phyloP scores from a whole-genome alignment of 2,113 vertebrate genomes.

The Forbesichthys papilliferus region DNA sequence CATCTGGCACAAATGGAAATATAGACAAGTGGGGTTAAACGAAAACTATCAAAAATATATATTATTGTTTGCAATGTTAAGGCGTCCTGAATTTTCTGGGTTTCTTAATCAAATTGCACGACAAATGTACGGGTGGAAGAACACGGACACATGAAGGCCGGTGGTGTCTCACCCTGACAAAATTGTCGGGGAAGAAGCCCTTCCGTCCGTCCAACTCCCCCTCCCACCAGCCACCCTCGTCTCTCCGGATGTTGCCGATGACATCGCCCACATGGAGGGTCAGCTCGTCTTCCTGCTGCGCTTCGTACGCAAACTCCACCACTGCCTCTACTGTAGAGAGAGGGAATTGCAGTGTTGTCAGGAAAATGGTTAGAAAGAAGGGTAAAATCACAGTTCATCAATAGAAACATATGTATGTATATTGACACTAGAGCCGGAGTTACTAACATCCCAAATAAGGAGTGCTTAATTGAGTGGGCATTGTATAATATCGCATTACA shows the following conservation, averaged over 20 bases:
- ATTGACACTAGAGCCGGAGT: no score
- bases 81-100: no score
- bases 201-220: constrained; percentile 95
- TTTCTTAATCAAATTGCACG: no score
- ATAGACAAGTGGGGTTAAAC: no score
- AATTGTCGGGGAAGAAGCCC: constrained; percentile 99
- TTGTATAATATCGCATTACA: no score
- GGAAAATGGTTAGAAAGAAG: background rate
- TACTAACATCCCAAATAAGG: no score
- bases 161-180: constrained; percentile 93
- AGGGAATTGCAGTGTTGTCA: constrained; percentile 2
- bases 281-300: constrained; percentile 98
- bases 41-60: no score
- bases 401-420: no score
- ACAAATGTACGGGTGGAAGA: background rate
- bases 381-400: background rate
- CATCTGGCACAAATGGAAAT: no score
- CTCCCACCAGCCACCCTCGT: constrained; percentile 99
- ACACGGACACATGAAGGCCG: background rate
- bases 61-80: no score
- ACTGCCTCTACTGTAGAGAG: constrained; percentile 90
- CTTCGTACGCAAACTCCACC: constrained; percentile 98
- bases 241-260: constrained; percentile 95
- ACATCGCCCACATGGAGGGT: constrained; percentile 93
- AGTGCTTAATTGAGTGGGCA: no score